A percentile compares a stretch with the other conserved stretches of the same genome.
Evolutionary conservation across 1,140 invertebrate species (phyloP).

Genomic region (Radopholus similis): DNA sequence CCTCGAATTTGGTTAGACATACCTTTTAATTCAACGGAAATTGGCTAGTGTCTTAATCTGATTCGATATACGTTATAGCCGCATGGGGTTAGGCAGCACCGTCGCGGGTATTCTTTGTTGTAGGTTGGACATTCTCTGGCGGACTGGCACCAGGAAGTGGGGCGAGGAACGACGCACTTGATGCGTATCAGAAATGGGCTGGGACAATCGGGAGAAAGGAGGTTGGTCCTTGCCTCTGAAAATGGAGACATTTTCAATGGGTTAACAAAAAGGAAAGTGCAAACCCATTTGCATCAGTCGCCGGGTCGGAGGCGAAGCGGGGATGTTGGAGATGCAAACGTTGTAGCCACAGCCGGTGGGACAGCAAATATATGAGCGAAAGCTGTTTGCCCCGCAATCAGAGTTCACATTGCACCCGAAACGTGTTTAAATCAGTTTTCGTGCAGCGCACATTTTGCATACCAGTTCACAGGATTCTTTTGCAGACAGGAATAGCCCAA

Average conservation of each 20-base stretch:
- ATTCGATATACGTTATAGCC: conserved; percentile 16
- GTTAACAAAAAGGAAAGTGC: background rate
- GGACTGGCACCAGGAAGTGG: conserved; percentile 14
- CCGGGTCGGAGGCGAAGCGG: background rate
- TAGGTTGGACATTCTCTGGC: conserved; percentile 17
- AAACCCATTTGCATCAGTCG: conserved; percentile 15
- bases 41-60: background rate
- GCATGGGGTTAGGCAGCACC: conserved; percentile 26
- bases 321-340: conserved; percentile 16
- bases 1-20: background rate
- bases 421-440: background rate
- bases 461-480: conserved; percentile 26
- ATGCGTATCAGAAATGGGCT: conserved; percentile 15
- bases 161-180: conserved; percentile 16
- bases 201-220: conserved; percentile 4
- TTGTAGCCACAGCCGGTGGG: conserved; percentile 26
- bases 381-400: conserved; percentile 21
- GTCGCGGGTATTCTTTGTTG: background rate
- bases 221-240: background rate
- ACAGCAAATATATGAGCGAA: conserved; percentile 22
- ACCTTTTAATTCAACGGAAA: background rate
- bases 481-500: conserved; percentile 19
- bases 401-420: conserved; percentile 18
- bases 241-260: no score
- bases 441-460: background rate